phyloP scores from a whole-genome alignment of 1,140 invertebrate species.

The Penaeus indicus region DNA sequence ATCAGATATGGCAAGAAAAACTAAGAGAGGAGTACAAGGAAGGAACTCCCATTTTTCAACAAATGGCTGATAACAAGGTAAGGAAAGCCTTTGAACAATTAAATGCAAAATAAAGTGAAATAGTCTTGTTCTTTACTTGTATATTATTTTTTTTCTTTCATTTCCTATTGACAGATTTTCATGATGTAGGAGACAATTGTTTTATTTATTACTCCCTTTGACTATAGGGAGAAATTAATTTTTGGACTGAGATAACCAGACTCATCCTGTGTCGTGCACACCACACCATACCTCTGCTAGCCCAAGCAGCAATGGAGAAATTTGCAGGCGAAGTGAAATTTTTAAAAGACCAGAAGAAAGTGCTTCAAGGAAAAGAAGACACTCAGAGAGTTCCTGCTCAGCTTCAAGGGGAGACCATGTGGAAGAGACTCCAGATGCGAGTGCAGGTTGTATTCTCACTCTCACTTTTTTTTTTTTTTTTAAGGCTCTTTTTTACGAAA shows the following conservation, averaged over 20 bases:
- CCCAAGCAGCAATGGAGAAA: conserved; percentile 81
- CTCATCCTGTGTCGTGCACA: conserved; percentile 78
- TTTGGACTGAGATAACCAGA: conserved; percentile 80
- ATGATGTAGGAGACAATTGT: not conserved
- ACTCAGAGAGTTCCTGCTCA: not conserved
- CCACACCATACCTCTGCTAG: conserved; percentile 88
- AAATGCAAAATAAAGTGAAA: too few relatives aligned
- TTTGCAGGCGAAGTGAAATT: conserved; percentile 28
- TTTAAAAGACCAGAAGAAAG: conserved; percentile 44
- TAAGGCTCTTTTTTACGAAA: too few relatives aligned
- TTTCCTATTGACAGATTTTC: not conserved
- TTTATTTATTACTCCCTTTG: not conserved
- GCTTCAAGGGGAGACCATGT: conserved; percentile 2
- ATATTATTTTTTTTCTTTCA: not conserved
- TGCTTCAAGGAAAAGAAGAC: conserved; percentile 38
- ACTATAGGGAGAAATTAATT: conserved; percentile 74
- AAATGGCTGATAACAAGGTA: conserved; percentile 58
- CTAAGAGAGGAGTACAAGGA: conserved; percentile 46
- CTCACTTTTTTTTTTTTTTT: conserved; percentile 79
- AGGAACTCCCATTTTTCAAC: conserved; percentile 36
- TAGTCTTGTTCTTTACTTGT: too few relatives aligned
- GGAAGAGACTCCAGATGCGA: conserved; percentile 77
- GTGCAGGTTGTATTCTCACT: conserved; percentile 76
- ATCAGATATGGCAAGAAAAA: conserved; percentile 58
- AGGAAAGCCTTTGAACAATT: not conserved